These are phyloP conservation scores for Patiria miniata DNA, from an alignment of 35 echinoderm and acorn worm species.

Conservation along the genomic window DNA sequence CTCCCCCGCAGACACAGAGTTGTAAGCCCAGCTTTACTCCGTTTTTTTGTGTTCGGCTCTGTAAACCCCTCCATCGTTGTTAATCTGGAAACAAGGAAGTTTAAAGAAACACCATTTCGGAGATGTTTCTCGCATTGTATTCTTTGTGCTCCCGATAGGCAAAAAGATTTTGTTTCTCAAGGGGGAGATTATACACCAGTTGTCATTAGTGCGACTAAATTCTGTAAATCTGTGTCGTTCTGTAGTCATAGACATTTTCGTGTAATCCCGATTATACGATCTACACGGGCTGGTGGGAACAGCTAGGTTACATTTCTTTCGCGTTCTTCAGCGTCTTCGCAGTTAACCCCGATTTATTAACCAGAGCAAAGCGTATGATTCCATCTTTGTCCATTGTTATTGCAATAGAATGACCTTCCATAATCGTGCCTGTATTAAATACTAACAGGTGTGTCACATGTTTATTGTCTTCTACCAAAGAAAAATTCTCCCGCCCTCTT, in stretches of 20 bases:
- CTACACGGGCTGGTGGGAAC: too few relatives aligned
- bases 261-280: too few relatives aligned
- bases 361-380: too few relatives aligned
- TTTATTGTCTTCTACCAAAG: too few relatives aligned
- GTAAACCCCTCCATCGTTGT: neutral
- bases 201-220: neutral
- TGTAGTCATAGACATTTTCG: neutral
- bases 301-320: too few relatives aligned
- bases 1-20: neutral
- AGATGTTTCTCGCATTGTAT: slow-evolving; percentile 10
- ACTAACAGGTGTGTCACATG: too few relatives aligned
- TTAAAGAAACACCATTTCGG: slow-evolving; percentile 27
- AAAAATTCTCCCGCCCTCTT: too few relatives aligned
- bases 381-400: too few relatives aligned
- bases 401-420: too few relatives aligned
- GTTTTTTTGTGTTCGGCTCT: neutral
- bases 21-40: neutral
- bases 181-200: neutral
- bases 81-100: slow-evolving; percentile 16
- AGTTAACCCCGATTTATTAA: too few relatives aligned
- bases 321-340: too few relatives aligned
- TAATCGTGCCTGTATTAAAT: too few relatives aligned
- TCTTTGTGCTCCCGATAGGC: neutral
- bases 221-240: slow-evolving; percentile 5
- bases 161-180: neutral